Evolutionary conservation across 2,113 vertebrate genomes (phyloP).

Genomic region (Cyanistes caeruleus): DNA sequence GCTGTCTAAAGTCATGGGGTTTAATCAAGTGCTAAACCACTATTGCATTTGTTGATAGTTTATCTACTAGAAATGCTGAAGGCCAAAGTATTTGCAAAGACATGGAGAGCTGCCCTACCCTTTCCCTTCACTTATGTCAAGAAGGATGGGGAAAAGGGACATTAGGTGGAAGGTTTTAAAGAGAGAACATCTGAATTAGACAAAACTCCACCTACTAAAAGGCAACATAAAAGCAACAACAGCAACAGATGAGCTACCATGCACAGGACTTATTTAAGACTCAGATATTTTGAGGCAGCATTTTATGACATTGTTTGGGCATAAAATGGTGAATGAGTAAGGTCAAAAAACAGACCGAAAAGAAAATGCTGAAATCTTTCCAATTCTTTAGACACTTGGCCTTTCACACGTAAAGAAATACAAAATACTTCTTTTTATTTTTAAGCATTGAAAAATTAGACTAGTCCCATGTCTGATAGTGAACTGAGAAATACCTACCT

Average conservation of each 20-base stretch:
- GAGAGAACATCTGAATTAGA: not conserved
- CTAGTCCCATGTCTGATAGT: not conserved
- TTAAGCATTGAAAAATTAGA: not conserved
- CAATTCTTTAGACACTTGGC: not conserved
- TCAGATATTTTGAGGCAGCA: not conserved
- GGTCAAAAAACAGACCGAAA: not conserved
- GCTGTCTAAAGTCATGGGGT: not conserved
- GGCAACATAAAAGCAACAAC: not conserved
- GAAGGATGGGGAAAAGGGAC: not conserved
- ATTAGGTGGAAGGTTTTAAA: not conserved
- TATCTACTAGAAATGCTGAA: not conserved
- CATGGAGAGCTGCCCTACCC: not conserved
- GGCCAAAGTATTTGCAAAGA: not conserved
- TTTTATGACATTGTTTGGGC: not conserved
- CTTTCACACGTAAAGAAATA: not conserved
- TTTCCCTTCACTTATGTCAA: not conserved
- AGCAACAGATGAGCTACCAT: not conserved
- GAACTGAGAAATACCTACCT: not conserved
- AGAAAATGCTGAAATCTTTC: not conserved
- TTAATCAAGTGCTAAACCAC: not conserved
- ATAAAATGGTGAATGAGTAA: not conserved
- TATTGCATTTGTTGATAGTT: not conserved
- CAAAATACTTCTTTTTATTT: not conserved
- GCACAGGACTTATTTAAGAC: not conserved
- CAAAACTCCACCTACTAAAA: not conserved